Base-by-base conservation (phyloP, 2,113 vertebrate genomes). In the Peucedramus taeniatus region DNA sequence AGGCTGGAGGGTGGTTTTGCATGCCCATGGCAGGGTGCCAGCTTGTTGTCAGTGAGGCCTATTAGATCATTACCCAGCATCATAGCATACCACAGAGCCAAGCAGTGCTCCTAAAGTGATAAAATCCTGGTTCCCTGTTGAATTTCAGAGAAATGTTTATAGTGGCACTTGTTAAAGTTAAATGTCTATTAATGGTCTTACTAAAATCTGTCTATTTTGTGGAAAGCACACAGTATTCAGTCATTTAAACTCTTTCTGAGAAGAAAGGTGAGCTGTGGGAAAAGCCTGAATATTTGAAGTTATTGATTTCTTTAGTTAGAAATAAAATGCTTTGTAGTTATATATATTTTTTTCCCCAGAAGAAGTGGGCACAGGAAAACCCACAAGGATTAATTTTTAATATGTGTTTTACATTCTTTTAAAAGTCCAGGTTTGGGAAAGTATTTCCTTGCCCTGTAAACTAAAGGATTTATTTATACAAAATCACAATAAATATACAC, bases 121-220 rank as follows among this genome's bases (percentile, higher is more conserved):
- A 89, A 95, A 96, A 77, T 64, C 47, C 53, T 65, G 22, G 20
- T 50, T 93, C 80, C 69, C 66, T 27, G 26, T 63, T 53, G 92
- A 90, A 80, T 93, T 94, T 68, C 68, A 42, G 71, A 75, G 64
- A 83, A 93, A 75, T 75, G 47, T 90, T 96, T 96, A 27, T 70
- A n/a, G 57, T 47, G 65, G 45, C 78, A 45, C 59, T 53, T 83
- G n/a, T 87, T 91, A 90, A 84, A 94, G 31, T 76, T 65, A 83
- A 93, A 79, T 61, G n/a, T 18, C 72, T 88, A 31, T 77, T 91
- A 81, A 51, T 12, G 23, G 15, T 40, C 37, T 21, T 12, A 26
- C 42, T 21, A 60, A 75, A 89, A 89, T 69, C 19, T 9, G n/a
- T n/a, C 23, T 28, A 28, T 63, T 84, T 39, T 45, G 31, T 42